Evolutionary conservation across 2,888 invertebrate species (phyloP), one percentile per base, ranked within the genome.

Genomic region (Euplagia quadripunctaria): DNA sequence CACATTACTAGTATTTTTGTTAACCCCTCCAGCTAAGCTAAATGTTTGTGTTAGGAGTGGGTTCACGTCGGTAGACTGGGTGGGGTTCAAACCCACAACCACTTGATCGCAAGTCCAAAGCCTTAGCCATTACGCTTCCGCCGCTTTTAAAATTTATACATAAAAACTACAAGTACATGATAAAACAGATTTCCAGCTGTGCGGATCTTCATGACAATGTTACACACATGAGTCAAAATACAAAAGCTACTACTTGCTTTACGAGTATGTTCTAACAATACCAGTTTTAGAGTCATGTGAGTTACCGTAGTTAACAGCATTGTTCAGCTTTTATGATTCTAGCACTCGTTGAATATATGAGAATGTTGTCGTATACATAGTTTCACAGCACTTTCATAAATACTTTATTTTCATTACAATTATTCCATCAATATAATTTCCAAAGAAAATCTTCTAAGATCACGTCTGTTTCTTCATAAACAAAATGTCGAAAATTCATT

Each of bases 211-310:
- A 85, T 89, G 88, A 93, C 93, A 93, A 90, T 92, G 91, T 93
- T 87, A 87, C 88, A 88, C 86, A 87, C 88, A 89, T 86, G 89
- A 90, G 87, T 89, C 80, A 81, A 83, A 87, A 87, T 85, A 93
- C 92, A 92, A 93, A 91, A 90, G 90, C 89, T 84, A 83, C 82
- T 84, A 86, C 85, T 89, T 88, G 88, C 88, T 93, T 92, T 92
- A 93, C 89, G 91, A 92, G 91, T 89, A 86, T 86, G 86, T 89
- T 89, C 89, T 89, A 89, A 92, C 93, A 91, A 91, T 93, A 90
- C 90, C 91, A 89, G 92, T 92, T 91, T 91, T 90, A 91, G 88
- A 89, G 87, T 89, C 89, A 84, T 89, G 90, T 92, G 88, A 90
- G 88, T 89, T 90, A 85, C 89, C 89, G 88, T 90, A 90, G 91